These are phyloP conservation scores for Trypoxylus dichotomus DNA, from an alignment of 1,140 invertebrate genomes.

Conservation along the genomic window DNA sequence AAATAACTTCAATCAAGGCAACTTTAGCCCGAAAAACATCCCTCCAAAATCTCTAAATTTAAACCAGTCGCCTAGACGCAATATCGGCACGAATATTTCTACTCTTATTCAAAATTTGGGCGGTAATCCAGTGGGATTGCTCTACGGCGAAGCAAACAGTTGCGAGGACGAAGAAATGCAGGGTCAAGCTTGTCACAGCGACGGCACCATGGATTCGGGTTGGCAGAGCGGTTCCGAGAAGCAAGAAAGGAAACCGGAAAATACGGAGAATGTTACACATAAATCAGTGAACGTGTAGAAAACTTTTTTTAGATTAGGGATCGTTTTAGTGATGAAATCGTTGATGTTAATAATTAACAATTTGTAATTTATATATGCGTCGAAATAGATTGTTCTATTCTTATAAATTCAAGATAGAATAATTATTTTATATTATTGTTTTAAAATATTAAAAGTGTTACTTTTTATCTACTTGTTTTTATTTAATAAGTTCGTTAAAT, in stretches of 20 bases:
- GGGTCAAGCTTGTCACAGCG: conserved; percentile 48
- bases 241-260: conserved; percentile 38
- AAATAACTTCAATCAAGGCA: conserved; percentile 39
- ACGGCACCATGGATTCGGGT: conserved; percentile 52
- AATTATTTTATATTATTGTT: conserved; percentile 31
- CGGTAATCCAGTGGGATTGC: conserved; percentile 48
- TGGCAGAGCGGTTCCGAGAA: conserved; percentile 54
- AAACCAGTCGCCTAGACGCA: conserved; percentile 42
- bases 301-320: background rate
- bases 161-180: conserved; percentile 47
- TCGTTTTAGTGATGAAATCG: conserved; percentile 21
- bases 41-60: conserved; percentile 47
- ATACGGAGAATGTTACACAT: conserved; percentile 31
- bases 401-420: conserved; percentile 27
- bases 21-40: conserved; percentile 41
- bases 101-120: conserved; percentile 53
- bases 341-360: conserved; percentile 24
- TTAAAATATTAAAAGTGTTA: conserved; percentile 29
- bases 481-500: background rate
- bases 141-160: conserved; percentile 49
- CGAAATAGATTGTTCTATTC: conserved; percentile 30
- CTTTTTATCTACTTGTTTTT: background rate
- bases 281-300: conserved; percentile 38
- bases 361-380: conserved; percentile 29
- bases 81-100: conserved; percentile 51